A percentile compares a stretch with the other conserved stretches of the same genome.
Evolutionary conservation across 2,888 invertebrate species (phyloP).

Genomic region (Athetis lepigone): DNA sequence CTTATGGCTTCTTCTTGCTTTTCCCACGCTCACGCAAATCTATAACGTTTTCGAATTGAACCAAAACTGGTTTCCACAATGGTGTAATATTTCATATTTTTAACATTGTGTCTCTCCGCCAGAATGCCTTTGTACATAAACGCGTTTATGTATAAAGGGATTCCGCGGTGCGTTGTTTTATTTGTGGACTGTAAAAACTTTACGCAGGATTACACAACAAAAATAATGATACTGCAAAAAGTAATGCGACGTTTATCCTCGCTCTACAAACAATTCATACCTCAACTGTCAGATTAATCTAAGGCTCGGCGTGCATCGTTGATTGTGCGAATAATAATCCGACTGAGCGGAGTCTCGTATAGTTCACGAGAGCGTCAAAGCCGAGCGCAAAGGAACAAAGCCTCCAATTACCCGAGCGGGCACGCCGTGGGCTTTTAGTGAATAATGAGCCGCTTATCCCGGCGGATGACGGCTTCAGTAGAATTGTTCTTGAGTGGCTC

Average conservation of each 20-base stretch:
- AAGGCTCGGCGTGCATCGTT: constrained; percentile 80
- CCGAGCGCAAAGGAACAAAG: constrained; percentile 88
- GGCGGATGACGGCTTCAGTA: constrained; percentile 85
- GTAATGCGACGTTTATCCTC: constrained; percentile 77
- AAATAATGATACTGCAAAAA: constrained; percentile 72
- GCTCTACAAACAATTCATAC: constrained; percentile 79
- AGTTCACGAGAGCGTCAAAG: constrained; percentile 84
- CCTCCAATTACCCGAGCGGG: constrained; percentile 88
- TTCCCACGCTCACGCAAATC: constrained; percentile 74
- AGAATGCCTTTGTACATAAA: constrained; percentile 62
- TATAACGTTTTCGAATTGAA: constrained; percentile 60
- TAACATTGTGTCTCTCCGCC: constrained; percentile 53
- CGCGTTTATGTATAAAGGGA: constrained; percentile 54
- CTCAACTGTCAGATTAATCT: constrained; percentile 85
- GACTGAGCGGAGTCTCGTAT: constrained; percentile 73
- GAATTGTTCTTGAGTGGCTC: constrained; percentile 85
- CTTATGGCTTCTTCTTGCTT: constrained; percentile 59
- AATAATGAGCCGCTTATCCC: constrained; percentile 90
- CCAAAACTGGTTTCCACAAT: constrained; percentile 66
- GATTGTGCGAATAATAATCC: constrained; percentile 88
- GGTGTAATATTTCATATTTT: constrained; percentile 69
- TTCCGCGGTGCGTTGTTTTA: constrained; percentile 62
- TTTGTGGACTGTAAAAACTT: constrained; percentile 67
- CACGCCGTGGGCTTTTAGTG: constrained; percentile 90
- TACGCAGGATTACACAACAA: constrained; percentile 64